These are phyloP conservation scores for Phyllopteryx taeniolatus DNA, from an alignment of 2,113 vertebrate species.

Conservation along the genomic window DNA sequence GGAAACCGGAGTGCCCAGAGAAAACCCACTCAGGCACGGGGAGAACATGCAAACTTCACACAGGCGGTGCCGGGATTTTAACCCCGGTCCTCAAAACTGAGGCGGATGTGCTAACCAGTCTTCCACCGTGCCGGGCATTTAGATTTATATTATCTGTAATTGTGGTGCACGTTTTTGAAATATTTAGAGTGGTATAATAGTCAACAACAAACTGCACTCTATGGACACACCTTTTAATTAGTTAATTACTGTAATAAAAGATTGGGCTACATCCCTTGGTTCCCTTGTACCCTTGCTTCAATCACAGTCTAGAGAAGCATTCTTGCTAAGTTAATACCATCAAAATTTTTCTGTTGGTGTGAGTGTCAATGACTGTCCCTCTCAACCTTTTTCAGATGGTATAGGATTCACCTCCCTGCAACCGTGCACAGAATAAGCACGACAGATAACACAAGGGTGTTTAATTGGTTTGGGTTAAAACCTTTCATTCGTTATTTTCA, in stretches of 20 bases:
- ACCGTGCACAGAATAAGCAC: background rate
- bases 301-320: background rate
- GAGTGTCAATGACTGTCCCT: background rate
- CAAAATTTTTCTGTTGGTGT: background rate
- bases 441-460: background rate
- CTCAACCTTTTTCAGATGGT: background rate
- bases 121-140: background rate
- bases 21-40: too few species aligned
- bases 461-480: conserved; percentile 12
- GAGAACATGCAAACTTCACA: too few species aligned
- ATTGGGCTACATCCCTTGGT: background rate
- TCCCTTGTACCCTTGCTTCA: background rate
- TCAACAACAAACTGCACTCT: background rate
- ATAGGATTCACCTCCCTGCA: background rate
- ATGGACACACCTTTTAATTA: background rate
- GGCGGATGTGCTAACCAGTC: too few species aligned
- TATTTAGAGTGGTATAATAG: background rate
- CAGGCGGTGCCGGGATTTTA: too few species aligned
- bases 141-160: background rate
- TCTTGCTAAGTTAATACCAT: background rate
- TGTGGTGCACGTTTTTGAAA: background rate
- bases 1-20: too few species aligned
- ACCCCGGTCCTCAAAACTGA: too few species aligned
- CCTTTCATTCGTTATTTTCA: conserved; percentile 14
- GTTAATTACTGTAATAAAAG: background rate